Conservation (phyloP, 2,797 vertebrate genomes). For the Rhadinocentrus ornatus region DNA sequence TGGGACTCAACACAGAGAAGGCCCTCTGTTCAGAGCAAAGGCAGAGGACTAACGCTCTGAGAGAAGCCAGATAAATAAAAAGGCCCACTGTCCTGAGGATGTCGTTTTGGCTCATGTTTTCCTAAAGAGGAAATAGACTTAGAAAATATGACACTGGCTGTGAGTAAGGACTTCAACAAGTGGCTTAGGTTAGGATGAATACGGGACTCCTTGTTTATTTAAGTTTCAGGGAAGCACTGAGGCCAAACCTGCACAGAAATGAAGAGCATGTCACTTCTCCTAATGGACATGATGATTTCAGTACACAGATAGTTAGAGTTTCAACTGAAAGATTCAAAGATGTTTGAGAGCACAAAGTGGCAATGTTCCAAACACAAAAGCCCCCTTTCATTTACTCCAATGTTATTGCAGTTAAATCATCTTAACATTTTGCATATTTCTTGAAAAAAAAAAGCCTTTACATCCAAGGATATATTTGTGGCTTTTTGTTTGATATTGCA, state of each 20-base stretch:
- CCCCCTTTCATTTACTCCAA: constrained; percentile 60
- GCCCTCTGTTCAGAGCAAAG: constrained; percentile 53
- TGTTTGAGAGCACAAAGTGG: constrained; percentile 67
- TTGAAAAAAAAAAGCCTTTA: constrained; percentile 50
- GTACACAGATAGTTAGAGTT: constrained; percentile 68
- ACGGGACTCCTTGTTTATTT: constrained; percentile 62
- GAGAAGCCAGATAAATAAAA: constrained; percentile 53
- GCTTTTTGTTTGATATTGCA: constrained; percentile 55
- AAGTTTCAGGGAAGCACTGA: constrained; percentile 45
- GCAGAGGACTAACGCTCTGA: constrained; percentile 39
- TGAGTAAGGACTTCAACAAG: constrained; percentile 66
- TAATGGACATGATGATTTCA: constrained; percentile 53
- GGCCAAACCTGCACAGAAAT: constrained; percentile 52
- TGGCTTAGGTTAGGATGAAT: constrained; percentile 52
- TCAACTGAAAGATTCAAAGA: constrained; percentile 66
- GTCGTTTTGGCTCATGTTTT: constrained; percentile 64
- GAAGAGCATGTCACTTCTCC: constrained; percentile 63
- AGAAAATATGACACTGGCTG: constrained; percentile 54
- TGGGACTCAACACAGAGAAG: constrained; percentile 57
- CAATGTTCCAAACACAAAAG: constrained; percentile 71
- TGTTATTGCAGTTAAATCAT: constrained; percentile 66
- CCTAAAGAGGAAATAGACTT: constrained; percentile 68
- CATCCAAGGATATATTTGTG: constrained; percentile 59
- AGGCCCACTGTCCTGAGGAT: constrained; percentile 67
- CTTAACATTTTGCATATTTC: constrained; percentile 50